These are phyloP conservation scores for Synanthedon tipuliformis DNA, from an alignment of 2,888 invertebrate species.

Conservation along the genomic window DNA sequence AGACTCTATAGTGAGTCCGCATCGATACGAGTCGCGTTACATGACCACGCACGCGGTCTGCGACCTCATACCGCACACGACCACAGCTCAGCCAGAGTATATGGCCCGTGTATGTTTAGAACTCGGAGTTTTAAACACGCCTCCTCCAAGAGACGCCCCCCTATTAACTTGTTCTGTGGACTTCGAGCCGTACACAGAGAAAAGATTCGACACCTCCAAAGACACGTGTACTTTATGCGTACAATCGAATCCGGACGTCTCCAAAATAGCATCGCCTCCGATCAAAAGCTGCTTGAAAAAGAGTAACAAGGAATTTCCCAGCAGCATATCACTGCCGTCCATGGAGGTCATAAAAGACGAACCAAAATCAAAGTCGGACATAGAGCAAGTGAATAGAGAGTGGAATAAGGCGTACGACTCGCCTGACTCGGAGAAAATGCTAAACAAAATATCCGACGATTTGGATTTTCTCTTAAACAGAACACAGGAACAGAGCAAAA, in stretches of 20 bases:
- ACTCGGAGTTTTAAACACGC: conserved; percentile 46
- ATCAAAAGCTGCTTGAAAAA: conserved; percentile 63
- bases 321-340: conserved; percentile 49
- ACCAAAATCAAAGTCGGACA: conserved; percentile 34
- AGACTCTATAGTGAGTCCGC: conserved; percentile 30
- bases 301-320: conserved; percentile 29
- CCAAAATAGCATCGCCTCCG: conserved; percentile 44
- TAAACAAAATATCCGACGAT: conserved; percentile 85
- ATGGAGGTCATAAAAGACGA: conserved; percentile 35
- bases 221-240: conserved; percentile 53
- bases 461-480: conserved; percentile 84
- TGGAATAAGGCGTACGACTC: conserved; percentile 50
- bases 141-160: conserved; percentile 26
- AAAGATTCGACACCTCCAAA: conserved; percentile 37
- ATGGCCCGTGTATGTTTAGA: conserved; percentile 69
- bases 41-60: conserved; percentile 20
- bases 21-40: conserved; percentile 24
- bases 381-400: conserved; percentile 47
- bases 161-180: conserved; percentile 43
- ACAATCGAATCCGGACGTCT: conserved; percentile 47
- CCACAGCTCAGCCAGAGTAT: conserved; percentile 26
- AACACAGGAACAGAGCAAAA: conserved; percentile 43
- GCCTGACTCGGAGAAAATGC: conserved; percentile 71
- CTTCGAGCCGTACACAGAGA: conserved; percentile 40
- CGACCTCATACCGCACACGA: conserved; percentile 5